A percentile compares a stretch with the other conserved stretches of the same genome.
Evolutionary conservation across 1,140 invertebrate genomes (phyloP).

Genomic region (Lerema accius): DNA sequence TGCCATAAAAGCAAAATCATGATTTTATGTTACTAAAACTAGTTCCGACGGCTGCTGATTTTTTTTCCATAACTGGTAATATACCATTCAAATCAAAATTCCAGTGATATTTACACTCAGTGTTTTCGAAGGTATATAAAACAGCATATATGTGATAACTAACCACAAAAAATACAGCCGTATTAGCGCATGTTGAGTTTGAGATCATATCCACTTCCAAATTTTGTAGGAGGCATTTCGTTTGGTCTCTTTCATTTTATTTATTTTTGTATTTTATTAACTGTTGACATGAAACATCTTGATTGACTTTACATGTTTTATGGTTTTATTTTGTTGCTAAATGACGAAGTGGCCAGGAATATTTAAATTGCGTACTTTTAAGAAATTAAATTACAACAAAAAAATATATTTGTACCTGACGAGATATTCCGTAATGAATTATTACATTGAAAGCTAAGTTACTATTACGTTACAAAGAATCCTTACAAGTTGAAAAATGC

Average conservation of each 20-base stretch:
- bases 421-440: too few relatives aligned
- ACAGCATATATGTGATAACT: conserved; percentile 53
- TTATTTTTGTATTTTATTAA: conserved; percentile 38
- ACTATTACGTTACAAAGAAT: too few relatives aligned
- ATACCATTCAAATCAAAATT: neutral
- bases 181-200: conserved; percentile 42
- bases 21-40: conserved; percentile 36
- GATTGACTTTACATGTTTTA: conserved; percentile 8
- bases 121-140: conserved; percentile 47
- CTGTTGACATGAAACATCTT: conserved; percentile 42
- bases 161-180: conserved; percentile 46
- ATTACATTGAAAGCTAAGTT: too few relatives aligned
- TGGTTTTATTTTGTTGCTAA: conserved; percentile 15
- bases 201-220: conserved; percentile 55
- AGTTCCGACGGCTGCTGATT: conserved; percentile 49
- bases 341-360: conserved; percentile 8
- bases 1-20: conserved; percentile 8
- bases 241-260: conserved; percentile 41
- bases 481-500: too few relatives aligned
- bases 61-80: conserved; percentile 29
- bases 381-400: too few relatives aligned
- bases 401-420: too few relatives aligned
- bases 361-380: neutral
- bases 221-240: conserved; percentile 51
- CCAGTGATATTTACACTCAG: conserved; percentile 41